phyloP scores from a whole-genome alignment of 2,797 vertebrate genomes.

The Neosilurus hyrtlii region DNA sequence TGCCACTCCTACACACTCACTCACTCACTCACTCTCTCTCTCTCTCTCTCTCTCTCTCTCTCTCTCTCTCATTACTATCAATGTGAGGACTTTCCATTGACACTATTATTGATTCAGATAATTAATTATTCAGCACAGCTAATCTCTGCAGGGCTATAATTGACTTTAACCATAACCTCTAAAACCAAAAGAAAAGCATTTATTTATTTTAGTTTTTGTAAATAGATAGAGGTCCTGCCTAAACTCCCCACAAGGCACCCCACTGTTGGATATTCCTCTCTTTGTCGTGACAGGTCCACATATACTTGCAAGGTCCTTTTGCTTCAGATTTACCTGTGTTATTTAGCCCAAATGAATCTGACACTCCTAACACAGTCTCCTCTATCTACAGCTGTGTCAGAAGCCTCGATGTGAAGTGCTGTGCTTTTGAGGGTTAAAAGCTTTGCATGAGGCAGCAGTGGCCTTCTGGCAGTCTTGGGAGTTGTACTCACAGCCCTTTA shows the following conservation, averaged over 20 bases:
- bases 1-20: background rate
- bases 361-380: background rate
- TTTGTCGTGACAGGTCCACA: background rate
- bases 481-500: too few relatives aligned
- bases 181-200: background rate
- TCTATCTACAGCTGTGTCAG: background rate
- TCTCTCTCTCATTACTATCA: too few relatives aligned
- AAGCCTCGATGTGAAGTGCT: background rate
- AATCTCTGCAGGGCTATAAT: background rate
- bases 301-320: background rate
- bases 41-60: too few relatives aligned
- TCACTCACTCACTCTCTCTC: background rate
- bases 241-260: background rate
- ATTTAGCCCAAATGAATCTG: background rate
- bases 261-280: background rate
- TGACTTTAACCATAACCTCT: background rate
- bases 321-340: background rate
- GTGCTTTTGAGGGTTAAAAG: background rate
- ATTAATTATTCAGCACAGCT: too few relatives aligned
- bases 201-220: background rate
- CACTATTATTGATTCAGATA: background rate
- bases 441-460: slow-evolving; percentile 17
- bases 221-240: background rate
- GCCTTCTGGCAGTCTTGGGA: slow-evolving; percentile 1
- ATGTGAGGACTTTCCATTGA: background rate